These are phyloP conservation scores for Ptychochromis oligacanthus DNA, from an alignment of 2,113 vertebrate species.

Conservation along the genomic window DNA sequence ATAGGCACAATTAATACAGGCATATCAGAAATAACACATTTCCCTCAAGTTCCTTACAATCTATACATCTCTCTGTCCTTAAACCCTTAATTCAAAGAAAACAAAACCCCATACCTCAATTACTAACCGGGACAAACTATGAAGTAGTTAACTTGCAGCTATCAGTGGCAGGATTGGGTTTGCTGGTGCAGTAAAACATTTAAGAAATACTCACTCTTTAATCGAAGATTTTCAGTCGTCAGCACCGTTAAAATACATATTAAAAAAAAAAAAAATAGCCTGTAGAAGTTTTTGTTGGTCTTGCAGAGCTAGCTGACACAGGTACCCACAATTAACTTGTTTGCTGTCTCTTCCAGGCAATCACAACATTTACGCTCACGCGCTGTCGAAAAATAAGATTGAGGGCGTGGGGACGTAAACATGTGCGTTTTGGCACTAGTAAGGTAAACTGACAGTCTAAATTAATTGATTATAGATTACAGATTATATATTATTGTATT, in stretches of 20 bases:
- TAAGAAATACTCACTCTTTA: background rate
- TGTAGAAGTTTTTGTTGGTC: background rate
- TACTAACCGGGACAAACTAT: slow-evolving; percentile 4
- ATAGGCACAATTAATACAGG: background rate
- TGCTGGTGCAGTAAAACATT: background rate
- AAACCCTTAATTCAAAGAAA: background rate
- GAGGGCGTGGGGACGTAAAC: no score
- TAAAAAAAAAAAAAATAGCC: background rate
- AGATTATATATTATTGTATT: background rate
- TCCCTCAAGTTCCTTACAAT: background rate
- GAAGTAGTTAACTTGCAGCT: background rate
- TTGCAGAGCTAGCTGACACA: background rate
- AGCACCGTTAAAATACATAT: background rate
- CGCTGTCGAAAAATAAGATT: background rate
- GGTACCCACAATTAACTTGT: slow-evolving; percentile 38
- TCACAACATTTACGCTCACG: background rate
- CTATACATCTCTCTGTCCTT: background rate
- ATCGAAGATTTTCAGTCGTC: background rate
- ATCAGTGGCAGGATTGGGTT: background rate
- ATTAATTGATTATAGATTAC: no score
- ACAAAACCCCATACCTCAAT: background rate
- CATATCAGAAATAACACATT: background rate
- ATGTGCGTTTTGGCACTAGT: background rate
- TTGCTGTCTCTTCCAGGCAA: background rate
- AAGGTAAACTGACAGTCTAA: background rate